Conservation (phyloP, 1,140 invertebrate species). For the Drosophila quadrilineata region DNA sequence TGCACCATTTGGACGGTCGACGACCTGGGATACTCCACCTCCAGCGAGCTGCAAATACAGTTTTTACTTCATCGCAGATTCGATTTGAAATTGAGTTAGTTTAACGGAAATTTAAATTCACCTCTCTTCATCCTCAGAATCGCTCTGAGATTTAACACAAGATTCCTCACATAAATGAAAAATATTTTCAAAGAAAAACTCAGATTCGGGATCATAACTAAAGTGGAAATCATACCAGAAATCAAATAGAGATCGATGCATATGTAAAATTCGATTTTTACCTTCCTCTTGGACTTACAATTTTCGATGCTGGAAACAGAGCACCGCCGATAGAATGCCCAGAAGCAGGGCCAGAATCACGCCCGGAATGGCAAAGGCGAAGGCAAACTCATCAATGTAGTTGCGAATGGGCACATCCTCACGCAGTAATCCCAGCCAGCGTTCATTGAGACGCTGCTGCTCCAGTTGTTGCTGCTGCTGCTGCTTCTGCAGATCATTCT, state of each 20-base stretch:
- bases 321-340: conserved; percentile 86
- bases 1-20: conserved; percentile 81
- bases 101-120: conserved; percentile 42
- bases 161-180: conserved; percentile 80
- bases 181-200: conserved; percentile 79
- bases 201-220: conserved; percentile 76
- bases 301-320: conserved; percentile 90
- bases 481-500: conserved; percentile 35
- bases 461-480: conserved; percentile 34
- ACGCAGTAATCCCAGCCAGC: conserved; percentile 81
- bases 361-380: conserved; percentile 87
- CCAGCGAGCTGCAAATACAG: conserved; percentile 33
- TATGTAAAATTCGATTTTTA: conserved; percentile 7
- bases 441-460: conserved; percentile 36
- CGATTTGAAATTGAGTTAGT: neutral
- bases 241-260: conserved; percentile 25
- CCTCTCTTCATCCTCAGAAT: conserved; percentile 52
- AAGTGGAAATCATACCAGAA: conserved; percentile 31
- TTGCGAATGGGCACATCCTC: conserved; percentile 86
- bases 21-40: conserved; percentile 52
- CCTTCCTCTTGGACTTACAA: conserved; percentile 85
- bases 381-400: conserved; percentile 87
- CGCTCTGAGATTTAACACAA: conserved; percentile 47
- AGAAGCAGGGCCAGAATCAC: conserved; percentile 86
- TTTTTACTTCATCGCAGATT: neutral